Conservation (phyloP, 2,888 invertebrate species). For the Papilio demoleus region DNA sequence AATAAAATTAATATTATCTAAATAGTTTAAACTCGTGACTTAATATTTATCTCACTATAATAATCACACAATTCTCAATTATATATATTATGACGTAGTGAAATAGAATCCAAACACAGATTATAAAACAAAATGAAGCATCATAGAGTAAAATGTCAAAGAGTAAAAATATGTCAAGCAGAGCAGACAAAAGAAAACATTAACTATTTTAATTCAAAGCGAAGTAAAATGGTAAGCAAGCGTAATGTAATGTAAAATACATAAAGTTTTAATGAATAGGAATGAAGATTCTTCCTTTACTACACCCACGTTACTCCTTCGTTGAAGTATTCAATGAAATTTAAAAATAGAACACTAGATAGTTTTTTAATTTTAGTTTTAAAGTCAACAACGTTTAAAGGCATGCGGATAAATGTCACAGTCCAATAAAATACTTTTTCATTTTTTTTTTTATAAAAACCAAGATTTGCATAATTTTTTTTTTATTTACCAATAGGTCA, state of each 20-base stretch:
- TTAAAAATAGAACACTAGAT: constrained; percentile 22
- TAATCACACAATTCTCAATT: background rate
- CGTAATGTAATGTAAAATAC: constrained; percentile 15
- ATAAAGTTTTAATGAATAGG: constrained; percentile 11
- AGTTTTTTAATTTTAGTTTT: background rate
- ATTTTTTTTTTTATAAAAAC: too few relatives aligned
- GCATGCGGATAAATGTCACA: constrained; percentile 21
- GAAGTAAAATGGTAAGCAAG: constrained; percentile 9
- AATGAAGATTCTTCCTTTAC: constrained; percentile 7
- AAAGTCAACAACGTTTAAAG: background rate
- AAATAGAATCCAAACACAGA: background rate
- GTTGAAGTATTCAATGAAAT: constrained; percentile 16
- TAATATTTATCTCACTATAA: background rate
- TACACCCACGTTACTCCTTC: constrained; percentile 10
- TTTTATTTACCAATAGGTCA: too few relatives aligned
- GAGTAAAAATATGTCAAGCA: background rate
- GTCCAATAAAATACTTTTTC: constrained; percentile 8
- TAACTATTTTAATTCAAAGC: constrained; percentile 10
- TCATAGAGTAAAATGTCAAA: constrained; percentile 18
- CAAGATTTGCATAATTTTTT: too few relatives aligned
- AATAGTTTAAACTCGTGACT: constrained; percentile 18
- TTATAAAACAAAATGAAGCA: too few relatives aligned
- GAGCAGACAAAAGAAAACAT: background rate
- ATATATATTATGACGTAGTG: background rate
- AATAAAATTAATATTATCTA: constrained; percentile 14